phyloP scores from a whole-genome alignment of 2,797 vertebrate genomes.

The Scleropages formosus region DNA sequence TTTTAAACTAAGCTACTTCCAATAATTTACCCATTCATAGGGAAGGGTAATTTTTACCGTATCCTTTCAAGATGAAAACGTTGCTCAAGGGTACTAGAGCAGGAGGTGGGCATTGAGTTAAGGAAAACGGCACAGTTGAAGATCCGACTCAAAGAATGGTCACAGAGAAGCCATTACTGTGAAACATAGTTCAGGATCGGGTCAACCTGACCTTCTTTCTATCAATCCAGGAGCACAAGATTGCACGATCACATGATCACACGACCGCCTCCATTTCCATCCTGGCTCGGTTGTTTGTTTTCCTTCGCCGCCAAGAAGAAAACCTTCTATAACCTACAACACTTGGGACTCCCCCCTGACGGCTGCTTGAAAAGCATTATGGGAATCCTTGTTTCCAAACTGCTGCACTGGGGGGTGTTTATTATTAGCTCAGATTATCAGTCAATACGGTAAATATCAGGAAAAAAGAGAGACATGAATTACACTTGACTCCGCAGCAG shows the following conservation, averaged over 20 bases:
- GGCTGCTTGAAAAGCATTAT: conserved; percentile 38
- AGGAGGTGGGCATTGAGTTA: neutral
- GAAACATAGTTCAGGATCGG: conserved; percentile 28
- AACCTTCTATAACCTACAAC: conserved; percentile 26
- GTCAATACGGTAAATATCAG: conserved; percentile 26
- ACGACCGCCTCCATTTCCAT: conserved; percentile 38
- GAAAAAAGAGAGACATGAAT: conserved; percentile 31
- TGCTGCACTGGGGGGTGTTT: conserved; percentile 38
- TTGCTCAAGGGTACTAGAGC: too few relatives aligned
- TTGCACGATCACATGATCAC: conserved; percentile 21
- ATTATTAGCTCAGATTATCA: conserved; percentile 50
- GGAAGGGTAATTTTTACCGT: too few relatives aligned
- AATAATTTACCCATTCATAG: too few relatives aligned
- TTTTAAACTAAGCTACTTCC: too few relatives aligned
- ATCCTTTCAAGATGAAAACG: too few relatives aligned
- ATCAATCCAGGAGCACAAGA: neutral
- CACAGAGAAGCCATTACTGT: neutral
- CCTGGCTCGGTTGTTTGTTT: conserved; percentile 37
- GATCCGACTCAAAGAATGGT: neutral
- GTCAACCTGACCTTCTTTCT: conserved; percentile 33
- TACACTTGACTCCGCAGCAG: neutral
- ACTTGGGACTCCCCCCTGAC: conserved; percentile 41
- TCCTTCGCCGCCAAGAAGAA: conserved; percentile 35
- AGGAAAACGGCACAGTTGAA: neutral
- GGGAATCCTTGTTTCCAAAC: conserved; percentile 46